These are phyloP conservation scores for Brachionus sp. DNA, from an alignment of 1,140 invertebrate genomes.

Conservation along the genomic window DNA sequence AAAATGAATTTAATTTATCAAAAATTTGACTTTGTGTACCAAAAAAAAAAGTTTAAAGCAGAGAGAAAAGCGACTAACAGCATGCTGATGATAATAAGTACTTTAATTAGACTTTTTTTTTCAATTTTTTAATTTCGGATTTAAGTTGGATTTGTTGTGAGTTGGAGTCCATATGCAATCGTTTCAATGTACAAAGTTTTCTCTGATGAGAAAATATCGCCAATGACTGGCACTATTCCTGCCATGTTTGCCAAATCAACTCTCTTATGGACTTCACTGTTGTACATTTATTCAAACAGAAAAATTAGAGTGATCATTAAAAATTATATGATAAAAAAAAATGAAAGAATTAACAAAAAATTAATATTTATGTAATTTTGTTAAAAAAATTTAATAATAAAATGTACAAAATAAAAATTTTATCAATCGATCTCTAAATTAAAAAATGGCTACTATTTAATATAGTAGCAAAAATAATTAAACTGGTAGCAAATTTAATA, in stretches of 20 bases:
- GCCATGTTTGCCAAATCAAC: slow-evolving; percentile 40
- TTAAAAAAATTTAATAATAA: background rate
- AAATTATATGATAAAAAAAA: background rate
- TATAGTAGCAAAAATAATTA: no score
- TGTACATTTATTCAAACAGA: slow-evolving; percentile 35
- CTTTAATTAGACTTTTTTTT: background rate
- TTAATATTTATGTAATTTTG: background rate
- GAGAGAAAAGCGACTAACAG: slow-evolving; percentile 28
- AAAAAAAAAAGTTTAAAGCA: background rate
- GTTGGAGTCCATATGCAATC: slow-evolving; percentile 33
- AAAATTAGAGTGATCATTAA: background rate
- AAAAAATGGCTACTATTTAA: no score
- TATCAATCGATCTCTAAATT: no score
- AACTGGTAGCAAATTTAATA: no score
- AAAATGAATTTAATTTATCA: background rate
- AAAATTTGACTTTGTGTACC: background rate
- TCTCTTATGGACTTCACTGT: slow-evolving; percentile 24
- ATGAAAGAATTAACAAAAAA: background rate
- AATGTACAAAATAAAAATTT: no score
- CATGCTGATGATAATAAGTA: slow-evolving; percentile 35
- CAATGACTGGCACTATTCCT: slow-evolving; percentile 26
- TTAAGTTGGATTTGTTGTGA: background rate
- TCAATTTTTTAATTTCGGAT: background rate
- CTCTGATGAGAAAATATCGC: background rate
- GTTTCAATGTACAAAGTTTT: slow-evolving; percentile 27